Conservation (phyloP, 2,113 vertebrate species). For the Nothoprocta perdicaria region DNA sequence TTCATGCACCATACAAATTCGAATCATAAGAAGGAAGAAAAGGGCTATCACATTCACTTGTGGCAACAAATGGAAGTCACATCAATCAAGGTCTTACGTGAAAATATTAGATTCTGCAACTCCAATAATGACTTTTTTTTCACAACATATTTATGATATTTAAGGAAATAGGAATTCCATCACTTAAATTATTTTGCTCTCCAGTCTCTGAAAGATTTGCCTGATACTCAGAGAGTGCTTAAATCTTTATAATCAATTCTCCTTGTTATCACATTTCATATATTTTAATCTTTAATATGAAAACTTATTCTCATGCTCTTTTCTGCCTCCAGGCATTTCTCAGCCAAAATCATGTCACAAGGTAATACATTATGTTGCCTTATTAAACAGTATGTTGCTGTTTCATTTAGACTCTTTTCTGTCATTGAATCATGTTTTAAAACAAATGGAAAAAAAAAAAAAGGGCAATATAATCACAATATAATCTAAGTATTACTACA, state of each 20-base stretch:
- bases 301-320: background rate
- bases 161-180: background rate
- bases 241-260: background rate
- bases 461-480: background rate
- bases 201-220: background rate
- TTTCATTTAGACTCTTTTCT: background rate
- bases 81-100: background rate
- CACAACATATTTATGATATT: background rate
- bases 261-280: background rate
- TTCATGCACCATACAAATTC: background rate
- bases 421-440: background rate
- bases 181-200: background rate
- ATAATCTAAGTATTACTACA: background rate
- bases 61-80: background rate
- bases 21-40: background rate
- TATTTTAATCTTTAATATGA: rapidly evolving
- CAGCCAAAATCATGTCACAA: background rate
- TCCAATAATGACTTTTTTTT: background rate
- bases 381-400: background rate
- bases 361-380: background rate
- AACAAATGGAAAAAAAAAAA: background rate
- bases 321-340: background rate
- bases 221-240: background rate
- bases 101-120: background rate
- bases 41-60: background rate